Evolutionary conservation across 2,888 invertebrate species (phyloP), one percentile per base, ranked within the genome.

Genomic region (Callyntrura guangdongensis): DNA sequence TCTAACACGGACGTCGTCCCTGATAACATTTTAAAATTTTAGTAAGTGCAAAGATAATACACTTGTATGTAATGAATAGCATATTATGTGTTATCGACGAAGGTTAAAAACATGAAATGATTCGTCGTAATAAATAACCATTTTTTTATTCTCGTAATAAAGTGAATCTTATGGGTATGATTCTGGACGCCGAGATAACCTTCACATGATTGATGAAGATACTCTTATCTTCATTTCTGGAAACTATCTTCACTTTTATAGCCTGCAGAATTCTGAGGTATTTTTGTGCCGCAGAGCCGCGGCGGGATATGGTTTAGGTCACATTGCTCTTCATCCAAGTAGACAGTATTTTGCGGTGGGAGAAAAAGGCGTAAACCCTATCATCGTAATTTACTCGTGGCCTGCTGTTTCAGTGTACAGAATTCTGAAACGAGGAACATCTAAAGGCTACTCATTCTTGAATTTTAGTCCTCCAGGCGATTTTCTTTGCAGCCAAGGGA

Each of bases 111-210:
- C 0, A 59, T 17, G n/a, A n/a, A n/a, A n/a, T n/a, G n/a, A n/a
- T 59, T 59, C 17, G n/a, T 17, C 17, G 5, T 20, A 36, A 64
- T 36, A 4, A 4, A 4, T 36, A 36, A 4, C 6, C 6, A 2
- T 4, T 36, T 36, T 36, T 36, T 36, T 6, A 36, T 36, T 36
- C 3, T 36, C 6, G 36, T 36, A 36, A 36, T n/a, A 36, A 4
- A 98, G 98, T 94, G 96, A 97, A 95, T 98, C 98, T 0, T 98
- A 97, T 95, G 98, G 98, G 9, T 99, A 98, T 94, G 97, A 98
- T 94, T 98, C 98, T 94, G 96, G 96, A 93, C 97, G 97, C 94
- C 96, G 97, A 90, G 97, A 97, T 94, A 99, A 99, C 95, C 95
- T 99, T 67, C 97, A 97, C 92, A 96, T 97, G 4, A 96, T 97